Conservation (phyloP, 2,113 vertebrate species). For the Columba livia region DNA sequence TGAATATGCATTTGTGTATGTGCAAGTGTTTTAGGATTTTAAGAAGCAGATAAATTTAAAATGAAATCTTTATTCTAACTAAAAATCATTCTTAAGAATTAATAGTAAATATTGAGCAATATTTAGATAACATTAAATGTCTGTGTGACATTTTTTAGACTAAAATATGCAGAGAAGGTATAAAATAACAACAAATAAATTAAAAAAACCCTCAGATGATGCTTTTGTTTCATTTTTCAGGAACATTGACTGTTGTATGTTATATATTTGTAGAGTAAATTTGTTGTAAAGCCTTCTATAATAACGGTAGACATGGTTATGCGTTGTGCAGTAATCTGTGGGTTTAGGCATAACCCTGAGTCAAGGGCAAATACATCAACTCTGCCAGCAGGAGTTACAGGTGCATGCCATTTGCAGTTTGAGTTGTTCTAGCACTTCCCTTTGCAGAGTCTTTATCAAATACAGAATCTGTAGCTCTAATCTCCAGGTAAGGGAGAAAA, state of each 20-base stretch:
- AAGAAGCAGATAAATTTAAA: not conserved
- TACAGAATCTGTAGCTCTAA: not conserved
- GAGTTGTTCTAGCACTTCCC: not conserved
- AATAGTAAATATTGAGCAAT: not conserved
- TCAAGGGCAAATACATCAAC: not conserved
- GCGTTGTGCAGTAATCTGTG: not conserved
- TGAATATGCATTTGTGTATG: not conserved
- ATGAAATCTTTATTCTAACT: not conserved
- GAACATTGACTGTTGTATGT: not conserved
- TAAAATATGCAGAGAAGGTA: not conserved
- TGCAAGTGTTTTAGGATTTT: not conserved
- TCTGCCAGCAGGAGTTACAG: not conserved
- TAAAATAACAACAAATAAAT: not conserved
- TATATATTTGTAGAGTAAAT: not conserved
- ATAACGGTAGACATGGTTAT: not conserved
- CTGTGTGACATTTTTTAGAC: not conserved
- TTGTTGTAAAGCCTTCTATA: not conserved
- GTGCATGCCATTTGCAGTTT: not conserved
- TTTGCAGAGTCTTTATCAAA: not conserved
- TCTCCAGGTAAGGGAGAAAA: not conserved
- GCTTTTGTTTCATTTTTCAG: not conserved
- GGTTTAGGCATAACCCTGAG: not conserved
- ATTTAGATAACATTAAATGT: not conserved
- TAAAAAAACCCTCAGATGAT: not conserved
- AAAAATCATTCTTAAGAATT: not conserved